Conservation (phyloP, 2,113 vertebrate genomes). For the Neolamprologus sp. region DNA sequence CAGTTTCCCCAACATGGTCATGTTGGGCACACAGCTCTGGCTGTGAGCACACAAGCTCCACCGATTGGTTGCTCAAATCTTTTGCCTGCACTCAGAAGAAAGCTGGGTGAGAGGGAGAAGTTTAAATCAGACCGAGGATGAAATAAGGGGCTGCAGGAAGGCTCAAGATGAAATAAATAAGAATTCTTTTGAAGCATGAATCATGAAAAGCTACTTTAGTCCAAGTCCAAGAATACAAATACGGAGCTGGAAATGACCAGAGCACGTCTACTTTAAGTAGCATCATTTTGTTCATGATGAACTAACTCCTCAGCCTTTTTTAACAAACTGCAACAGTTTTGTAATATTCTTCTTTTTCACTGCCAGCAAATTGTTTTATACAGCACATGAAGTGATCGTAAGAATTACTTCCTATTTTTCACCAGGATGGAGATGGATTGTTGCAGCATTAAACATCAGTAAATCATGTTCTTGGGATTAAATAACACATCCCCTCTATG, state of each 20-base stretch:
- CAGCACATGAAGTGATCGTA: not conserved
- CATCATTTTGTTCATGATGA: not conserved
- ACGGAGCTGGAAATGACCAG: not conserved
- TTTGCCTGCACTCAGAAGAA: not conserved
- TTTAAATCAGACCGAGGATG: not conserved
- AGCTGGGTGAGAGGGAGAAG: not conserved
- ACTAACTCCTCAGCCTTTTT: not conserved
- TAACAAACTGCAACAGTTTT: not conserved
- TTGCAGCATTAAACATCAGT: not conserved
- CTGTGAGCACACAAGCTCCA: not conserved
- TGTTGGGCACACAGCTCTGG: not conserved
- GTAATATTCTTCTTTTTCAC: not conserved
- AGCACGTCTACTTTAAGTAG: not conserved
- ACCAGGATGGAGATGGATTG: not conserved
- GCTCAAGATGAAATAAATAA: not conserved
- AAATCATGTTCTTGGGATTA: not conserved
- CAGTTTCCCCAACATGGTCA: not conserved
- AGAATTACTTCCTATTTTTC: not conserved
- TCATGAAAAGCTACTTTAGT: not conserved
- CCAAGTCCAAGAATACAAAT: not conserved
- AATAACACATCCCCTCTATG: not conserved
- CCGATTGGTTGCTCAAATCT: not conserved
- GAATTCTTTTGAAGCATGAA: not conserved
- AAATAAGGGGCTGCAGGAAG: not conserved
- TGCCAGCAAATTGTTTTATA: not conserved